These are phyloP conservation scores for Cylindroiulus punctatus DNA, from an alignment of 2,888 invertebrate genomes.

Conservation along the genomic window DNA sequence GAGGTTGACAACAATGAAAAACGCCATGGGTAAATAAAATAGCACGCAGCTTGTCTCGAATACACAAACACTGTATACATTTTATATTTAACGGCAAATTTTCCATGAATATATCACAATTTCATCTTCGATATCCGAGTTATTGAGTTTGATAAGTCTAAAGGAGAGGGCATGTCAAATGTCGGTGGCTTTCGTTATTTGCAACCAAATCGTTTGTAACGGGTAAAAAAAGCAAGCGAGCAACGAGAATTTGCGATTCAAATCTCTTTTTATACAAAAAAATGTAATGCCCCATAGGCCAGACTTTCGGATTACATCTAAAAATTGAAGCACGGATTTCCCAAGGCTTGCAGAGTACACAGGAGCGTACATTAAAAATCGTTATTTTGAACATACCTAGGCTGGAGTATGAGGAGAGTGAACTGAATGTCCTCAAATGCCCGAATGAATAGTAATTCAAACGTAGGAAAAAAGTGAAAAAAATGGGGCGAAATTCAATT, in stretches of 20 bases:
- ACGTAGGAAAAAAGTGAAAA: background rate
- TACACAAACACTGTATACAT: no score
- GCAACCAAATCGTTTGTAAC: background rate
- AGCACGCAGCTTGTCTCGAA: no score
- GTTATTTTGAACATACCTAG: background rate
- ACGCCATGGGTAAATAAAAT: no score
- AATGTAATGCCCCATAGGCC: background rate
- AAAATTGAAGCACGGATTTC: constrained; percentile 11
- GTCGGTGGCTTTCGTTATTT: background rate
- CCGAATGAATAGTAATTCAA: constrained; percentile 18
- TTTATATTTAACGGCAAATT: background rate
- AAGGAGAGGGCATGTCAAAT: background rate
- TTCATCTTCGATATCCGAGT: background rate
- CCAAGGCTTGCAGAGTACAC: background rate
- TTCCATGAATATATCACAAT: background rate
- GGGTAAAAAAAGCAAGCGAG: no score
- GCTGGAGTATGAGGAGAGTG: background rate
- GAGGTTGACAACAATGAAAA: no score
- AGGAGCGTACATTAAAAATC: background rate
- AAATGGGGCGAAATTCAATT: background rate
- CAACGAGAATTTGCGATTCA: background rate
- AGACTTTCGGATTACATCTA: background rate
- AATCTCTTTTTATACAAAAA: background rate
- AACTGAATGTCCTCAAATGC: constrained; percentile 8
- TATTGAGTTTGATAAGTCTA: background rate